phyloP scores from a whole-genome alignment of 2,888 invertebrate genomes.

The Dynastes grantii region DNA sequence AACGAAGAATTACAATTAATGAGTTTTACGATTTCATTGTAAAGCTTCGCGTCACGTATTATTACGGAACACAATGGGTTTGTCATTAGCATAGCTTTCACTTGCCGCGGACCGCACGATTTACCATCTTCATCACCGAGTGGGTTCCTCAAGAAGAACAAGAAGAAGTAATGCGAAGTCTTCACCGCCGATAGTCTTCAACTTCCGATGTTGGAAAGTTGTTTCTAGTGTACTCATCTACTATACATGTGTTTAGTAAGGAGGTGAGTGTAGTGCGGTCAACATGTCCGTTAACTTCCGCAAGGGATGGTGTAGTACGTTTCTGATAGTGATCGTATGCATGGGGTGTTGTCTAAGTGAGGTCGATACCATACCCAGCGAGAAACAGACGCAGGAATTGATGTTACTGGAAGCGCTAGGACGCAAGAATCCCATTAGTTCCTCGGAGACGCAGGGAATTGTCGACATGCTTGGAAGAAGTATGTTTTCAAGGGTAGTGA shows the following conservation, averaged over 20 bases:
- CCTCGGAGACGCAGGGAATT: slow-evolving; percentile 77
- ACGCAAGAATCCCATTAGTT: slow-evolving; percentile 75
- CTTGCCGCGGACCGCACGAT: slow-evolving; percentile 60
- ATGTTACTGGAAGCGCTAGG: slow-evolving; percentile 82
- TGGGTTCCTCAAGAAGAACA: slow-evolving; percentile 49
- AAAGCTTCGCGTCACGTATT: slow-evolving; percentile 44
- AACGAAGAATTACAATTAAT: not conserved
- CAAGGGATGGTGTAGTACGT: slow-evolving; percentile 58
- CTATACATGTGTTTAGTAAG: slow-evolving; percentile 64
- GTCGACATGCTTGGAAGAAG: slow-evolving; percentile 91
- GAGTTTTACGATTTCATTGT: slow-evolving; percentile 20
- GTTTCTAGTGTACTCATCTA: slow-evolving; percentile 54
- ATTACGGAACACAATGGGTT: slow-evolving; percentile 52
- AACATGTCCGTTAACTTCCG: slow-evolving; percentile 61
- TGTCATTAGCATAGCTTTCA: slow-evolving; percentile 63
- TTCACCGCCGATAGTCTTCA: slow-evolving; percentile 59
- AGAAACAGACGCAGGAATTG: slow-evolving; percentile 84
- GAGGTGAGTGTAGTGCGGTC: slow-evolving; percentile 62
- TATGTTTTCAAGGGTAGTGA: slow-evolving; percentile 69
- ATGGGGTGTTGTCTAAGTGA: slow-evolving; percentile 55
- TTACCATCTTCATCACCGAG: slow-evolving; percentile 59
- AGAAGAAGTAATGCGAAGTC: slow-evolving; percentile 56
- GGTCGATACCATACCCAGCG: slow-evolving; percentile 70
- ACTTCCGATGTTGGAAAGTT: slow-evolving; percentile 64
- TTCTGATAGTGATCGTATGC: slow-evolving; percentile 57